A percentile compares a stretch with the other conserved stretches of the same genome.
These are phyloP conservation scores for Periophthalmus magnuspinnatus DNA, from an alignment of 2,797 vertebrate species.

Conservation along the genomic window DNA sequence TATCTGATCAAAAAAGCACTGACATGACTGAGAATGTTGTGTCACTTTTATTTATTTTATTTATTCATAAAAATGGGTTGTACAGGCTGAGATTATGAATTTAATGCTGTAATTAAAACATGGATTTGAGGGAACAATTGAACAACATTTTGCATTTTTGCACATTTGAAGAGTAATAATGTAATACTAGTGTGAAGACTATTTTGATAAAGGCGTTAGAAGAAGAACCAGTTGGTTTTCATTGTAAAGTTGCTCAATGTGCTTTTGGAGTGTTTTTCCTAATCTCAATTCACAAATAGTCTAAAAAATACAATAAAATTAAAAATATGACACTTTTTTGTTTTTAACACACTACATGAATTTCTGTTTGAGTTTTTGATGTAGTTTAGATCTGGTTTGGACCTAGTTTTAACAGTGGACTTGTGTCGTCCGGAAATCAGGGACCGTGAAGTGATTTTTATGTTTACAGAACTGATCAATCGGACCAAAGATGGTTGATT, in stretches of 20 bases:
- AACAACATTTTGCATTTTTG: slow-evolving; percentile 54
- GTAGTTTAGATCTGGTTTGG: not conserved
- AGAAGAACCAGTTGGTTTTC: slow-evolving; percentile 38
- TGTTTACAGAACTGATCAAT: not conserved
- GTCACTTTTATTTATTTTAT: slow-evolving; percentile 28
- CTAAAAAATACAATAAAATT: not conserved
- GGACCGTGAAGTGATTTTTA: not conserved
- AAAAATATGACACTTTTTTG: not conserved
- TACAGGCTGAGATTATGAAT: slow-evolving; percentile 29
- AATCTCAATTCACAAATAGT: not conserved
- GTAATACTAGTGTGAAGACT: slow-evolving; percentile 43
- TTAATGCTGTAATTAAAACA: slow-evolving; percentile 16
- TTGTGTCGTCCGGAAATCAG: not conserved
- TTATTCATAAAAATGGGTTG: slow-evolving; percentile 1
- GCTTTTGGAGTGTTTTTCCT: slow-evolving; percentile 14
- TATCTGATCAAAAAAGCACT: slow-evolving; percentile 14
- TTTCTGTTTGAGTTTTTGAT: not conserved
- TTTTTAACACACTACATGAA: not conserved
- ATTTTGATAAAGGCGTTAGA: slow-evolving; percentile 64
- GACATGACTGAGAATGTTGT: slow-evolving; percentile 29
- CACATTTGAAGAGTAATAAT: slow-evolving; percentile 58
- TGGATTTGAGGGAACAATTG: slow-evolving; percentile 27
- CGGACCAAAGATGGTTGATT: not conserved
- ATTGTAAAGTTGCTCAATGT: slow-evolving; percentile 12
- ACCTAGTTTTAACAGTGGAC: not conserved